Evolutionary conservation across 1,140 invertebrate genomes (phyloP), one percentile per base, ranked within the genome.

Genomic region (Caenorhabditis tropicalis): DNA sequence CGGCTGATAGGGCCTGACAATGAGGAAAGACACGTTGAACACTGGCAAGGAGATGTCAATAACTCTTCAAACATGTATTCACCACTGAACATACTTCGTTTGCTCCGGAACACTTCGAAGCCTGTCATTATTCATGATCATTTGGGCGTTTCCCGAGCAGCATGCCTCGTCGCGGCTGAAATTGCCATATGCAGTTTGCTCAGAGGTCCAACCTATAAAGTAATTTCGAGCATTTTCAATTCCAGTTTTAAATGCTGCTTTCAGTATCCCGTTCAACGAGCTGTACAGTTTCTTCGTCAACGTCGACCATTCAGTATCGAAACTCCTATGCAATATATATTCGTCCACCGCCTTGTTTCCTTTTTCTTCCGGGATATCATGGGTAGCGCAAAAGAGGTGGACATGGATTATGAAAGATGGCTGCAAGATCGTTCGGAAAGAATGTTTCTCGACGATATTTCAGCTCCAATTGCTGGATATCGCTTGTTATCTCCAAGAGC

Each of bases 281-380:
- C 90, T 12, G 87, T 91, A 16, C 90, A 91, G 74, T 90, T 85
- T 82, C 81, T 90, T 6, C 88, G 89, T 15, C 88, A 86, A 0
- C 85, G 81, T 36, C 90, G 89, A 16, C 79, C 89, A n/a, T 90
- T 90, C 58, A 70, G 88, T 19, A 81, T 90, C 39, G 89, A 90
- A 82, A 90, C 89, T 21, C 89, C 89, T 29, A 91, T 90, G 90
- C 89, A 90, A 74, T 89, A 91, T 60, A 87, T 89, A 29, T 89
- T 88, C 48, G 85, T 89, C 27, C 88, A 89, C 86, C 89, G 89
- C 16, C 81, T 89, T n/a, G 86, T 89, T 19, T 87, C 82, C 33
- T 82, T 87, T 58, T 90, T 90, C 79, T 86, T 80, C 85, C 79
- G 79, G 29, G 87, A 39, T 86, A 87, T 70, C 83, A 86, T 60